phyloP scores from a whole-genome alignment of 2,888 invertebrate species.

The Serrognathus titanus region DNA sequence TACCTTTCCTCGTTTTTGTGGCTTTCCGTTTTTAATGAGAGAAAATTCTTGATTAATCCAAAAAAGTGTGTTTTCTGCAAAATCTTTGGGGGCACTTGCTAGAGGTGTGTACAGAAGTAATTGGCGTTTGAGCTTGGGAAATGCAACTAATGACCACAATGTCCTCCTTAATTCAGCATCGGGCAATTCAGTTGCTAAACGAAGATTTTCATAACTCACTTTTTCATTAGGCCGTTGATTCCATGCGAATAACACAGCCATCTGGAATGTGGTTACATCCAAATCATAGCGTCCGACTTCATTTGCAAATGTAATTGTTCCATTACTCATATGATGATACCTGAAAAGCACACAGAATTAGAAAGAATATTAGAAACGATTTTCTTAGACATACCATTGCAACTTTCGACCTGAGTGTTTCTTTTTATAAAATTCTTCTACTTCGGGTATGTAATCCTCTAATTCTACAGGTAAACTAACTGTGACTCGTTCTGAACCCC shows the following conservation, averaged over 20 bases:
- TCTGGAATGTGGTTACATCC: conserved; percentile 99
- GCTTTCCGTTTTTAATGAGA: conserved; percentile 88
- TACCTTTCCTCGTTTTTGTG: conserved; percentile 88
- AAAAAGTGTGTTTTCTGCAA: conserved; percentile 87
- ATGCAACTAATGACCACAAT: conserved; percentile 92
- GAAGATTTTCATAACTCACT: conserved; percentile 94
- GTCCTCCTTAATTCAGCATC: conserved; percentile 93
- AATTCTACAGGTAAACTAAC: conserved; percentile 95
- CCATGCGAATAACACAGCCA: conserved; percentile 99
- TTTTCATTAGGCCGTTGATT: conserved; percentile 92
- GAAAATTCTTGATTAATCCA: conserved; percentile 98
- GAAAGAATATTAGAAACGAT: conserved; percentile 2
- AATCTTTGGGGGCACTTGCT: conserved; percentile 88
- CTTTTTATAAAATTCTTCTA: conserved; percentile 97
- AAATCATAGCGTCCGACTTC: conserved; percentile 91
- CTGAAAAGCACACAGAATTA: conserved; percentile 23
- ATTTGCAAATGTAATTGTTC: conserved; percentile 94
- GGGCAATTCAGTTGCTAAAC: conserved; percentile 94
- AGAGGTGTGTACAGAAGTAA: conserved; percentile 77
- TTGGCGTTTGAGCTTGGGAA: conserved; percentile 94
- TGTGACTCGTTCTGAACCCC: conserved; percentile 90
- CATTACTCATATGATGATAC: conserved; percentile 98
- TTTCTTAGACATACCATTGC: conserved; percentile 70
- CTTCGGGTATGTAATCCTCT: conserved; percentile 98
- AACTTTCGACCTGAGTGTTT: conserved; percentile 97